Base-by-base conservation (phyloP, 2,113 vertebrate species). In the Ochotona curzoniae region DNA sequence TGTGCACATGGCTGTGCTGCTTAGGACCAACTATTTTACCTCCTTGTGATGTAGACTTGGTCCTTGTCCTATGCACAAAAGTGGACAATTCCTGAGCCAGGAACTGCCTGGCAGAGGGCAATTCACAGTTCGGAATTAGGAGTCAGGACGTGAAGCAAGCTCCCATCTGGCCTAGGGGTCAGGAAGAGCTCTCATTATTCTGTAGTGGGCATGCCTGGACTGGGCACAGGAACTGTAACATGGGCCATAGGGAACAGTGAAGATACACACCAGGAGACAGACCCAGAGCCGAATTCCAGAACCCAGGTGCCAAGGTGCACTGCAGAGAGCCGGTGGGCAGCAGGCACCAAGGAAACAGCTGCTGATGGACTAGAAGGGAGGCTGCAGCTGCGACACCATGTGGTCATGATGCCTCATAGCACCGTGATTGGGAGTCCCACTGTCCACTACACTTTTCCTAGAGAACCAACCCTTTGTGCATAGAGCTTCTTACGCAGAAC, bases 221-320 rank as follows among this genome's bases (percentile, higher is more conserved):
- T 30, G 6, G 54, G 80, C 32, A 15, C 63, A 21, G 13, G 82
- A 9, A 54, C 38, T 15, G 61, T 14, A 66, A 1, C 5, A 5
- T 8, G 1, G 18, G 6, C 15, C 8, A 30, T 35, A 51, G 2
- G 7, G 28, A 70, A 71, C 32, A 61, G 18, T 84, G 26, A 25
- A 54, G 67, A n/a, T 25, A 11, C 26, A 7, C 2, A 0, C 6
- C 14, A 63, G 49, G 15, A 25, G 0, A 90, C 54, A 47, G 7
- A 5, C 13, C 64, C 18, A n/a, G 38, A 32, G 14, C 35, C 1
- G 30, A 30, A 18, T 15, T 63, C 26, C 25, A 35, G 49, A 11
- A 21, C n/a, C 10, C 7, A 9, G 25, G 64, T 18, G 0, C 13
- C 0, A 0, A 1, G 17, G 25, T 2, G 6, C 17, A 21, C 21